phyloP scores from a whole-genome alignment of 2,888 invertebrate species.

The Acanthosepion pharaonis region DNA sequence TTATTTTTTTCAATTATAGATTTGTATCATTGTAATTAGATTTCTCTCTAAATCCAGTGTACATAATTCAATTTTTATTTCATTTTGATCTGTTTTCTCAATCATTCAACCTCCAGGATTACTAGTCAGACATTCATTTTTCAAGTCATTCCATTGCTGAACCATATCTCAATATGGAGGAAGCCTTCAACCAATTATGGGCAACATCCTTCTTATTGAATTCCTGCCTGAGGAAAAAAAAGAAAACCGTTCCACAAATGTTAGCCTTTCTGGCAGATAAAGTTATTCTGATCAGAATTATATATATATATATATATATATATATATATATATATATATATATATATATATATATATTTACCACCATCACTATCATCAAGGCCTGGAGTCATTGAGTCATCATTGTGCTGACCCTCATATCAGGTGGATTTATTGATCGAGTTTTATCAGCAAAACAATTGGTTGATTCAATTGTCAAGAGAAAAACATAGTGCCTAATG shows the following conservation, averaged over 20 bases:
- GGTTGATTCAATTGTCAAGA: conserved; percentile 33
- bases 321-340: too few relatives aligned
- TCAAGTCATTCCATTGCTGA: background rate
- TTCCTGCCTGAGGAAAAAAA: background rate
- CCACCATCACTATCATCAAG: too few relatives aligned
- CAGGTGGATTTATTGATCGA: conserved; percentile 18
- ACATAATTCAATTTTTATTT: too few relatives aligned
- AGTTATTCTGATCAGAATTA: conserved; percentile 24
- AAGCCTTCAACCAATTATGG: background rate
- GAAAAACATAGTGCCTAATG: conserved; percentile 2
- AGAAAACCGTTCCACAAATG: background rate
- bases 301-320: too few relatives aligned
- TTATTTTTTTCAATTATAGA: too few relatives aligned
- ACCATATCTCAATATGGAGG: background rate
- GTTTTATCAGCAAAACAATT: conserved; percentile 33
- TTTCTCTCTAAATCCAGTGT: too few relatives aligned
- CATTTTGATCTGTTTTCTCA: too few relatives aligned
- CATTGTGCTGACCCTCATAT: background rate
- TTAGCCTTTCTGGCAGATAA: background rate
- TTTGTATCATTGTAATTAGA: too few relatives aligned
- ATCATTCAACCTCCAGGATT: background rate
- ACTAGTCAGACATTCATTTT: background rate
- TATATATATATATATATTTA: too few relatives aligned
- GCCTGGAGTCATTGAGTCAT: background rate
- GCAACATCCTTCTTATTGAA: conserved; percentile 33